Evolutionary conservation across 2,113 vertebrate species (phyloP), one percentile per base, ranked within the genome.

Genomic region (Chlamydotis undulata): DNA sequence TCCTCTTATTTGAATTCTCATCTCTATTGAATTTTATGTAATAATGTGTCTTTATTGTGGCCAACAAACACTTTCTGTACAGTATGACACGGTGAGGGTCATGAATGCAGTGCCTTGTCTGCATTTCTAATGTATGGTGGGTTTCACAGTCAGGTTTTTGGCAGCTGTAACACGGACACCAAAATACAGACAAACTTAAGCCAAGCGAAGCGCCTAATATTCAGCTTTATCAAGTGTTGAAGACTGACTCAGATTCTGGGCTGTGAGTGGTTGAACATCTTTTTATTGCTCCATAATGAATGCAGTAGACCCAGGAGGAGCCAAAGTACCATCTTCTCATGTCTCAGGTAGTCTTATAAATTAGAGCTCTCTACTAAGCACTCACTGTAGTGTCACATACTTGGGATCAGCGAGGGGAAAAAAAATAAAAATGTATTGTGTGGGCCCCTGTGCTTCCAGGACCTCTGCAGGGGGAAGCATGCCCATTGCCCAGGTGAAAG

Each of bases 261-360:
- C 85, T 88, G 33, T 79, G 89, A 93, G 64, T 94, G 94, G 74
- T 16, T 93, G 74, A 96, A 80, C 1, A 2, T 93, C 91, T 90
- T 87, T 95, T 91, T 95, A 85, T 84, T 96, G 90, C 82, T 94
- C 74, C 76, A 61, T 92, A 94, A 87, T n/a, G 0, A 96, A 81
- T 17, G 47, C 93, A 96, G 83, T 18, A 96, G 90, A 96, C 89
- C 85, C 81, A 93, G 52, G 80, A 96, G 70, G 33, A 93, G 74
- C 85, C 50, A 2, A 95, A 96, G 92, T 74, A 85, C 73, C 67
- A 31, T 87, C 91, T 93, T 57, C 55, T 90, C 59, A 10, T 70
- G 69, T 91, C 81, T 84, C 75, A 91, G 73, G 39, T 92, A 79
- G 90, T 81, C 83, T 73, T 87, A 50, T 69, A 89, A 94, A 89